These are phyloP conservation scores for Leptarthrus brevirostris DNA, from an alignment of 2,888 invertebrate genomes.

Conservation along the genomic window DNA sequence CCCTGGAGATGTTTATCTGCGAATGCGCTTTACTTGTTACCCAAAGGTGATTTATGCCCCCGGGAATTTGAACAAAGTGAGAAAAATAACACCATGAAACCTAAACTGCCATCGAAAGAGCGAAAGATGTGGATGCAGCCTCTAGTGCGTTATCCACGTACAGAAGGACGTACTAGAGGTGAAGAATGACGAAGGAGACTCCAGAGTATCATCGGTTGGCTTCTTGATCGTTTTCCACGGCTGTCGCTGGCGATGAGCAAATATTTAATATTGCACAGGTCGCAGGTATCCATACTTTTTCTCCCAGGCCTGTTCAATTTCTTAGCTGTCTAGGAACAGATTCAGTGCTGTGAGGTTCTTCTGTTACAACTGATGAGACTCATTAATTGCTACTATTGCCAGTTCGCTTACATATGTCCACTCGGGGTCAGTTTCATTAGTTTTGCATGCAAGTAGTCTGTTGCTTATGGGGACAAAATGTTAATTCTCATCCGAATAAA, in stretches of 20 bases:
- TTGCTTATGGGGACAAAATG: conserved; percentile 32
- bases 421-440: conserved; percentile 42
- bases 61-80: conserved; percentile 50
- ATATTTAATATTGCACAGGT: conserved; percentile 47
- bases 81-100: conserved; percentile 47
- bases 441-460: conserved; percentile 22
- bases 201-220: not conserved
- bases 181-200: conserved; percentile 38
- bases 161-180: conserved; percentile 7
- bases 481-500: conserved; percentile 16
- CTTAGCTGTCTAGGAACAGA: conserved; percentile 47
- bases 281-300: conserved; percentile 4
- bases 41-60: conserved; percentile 51
- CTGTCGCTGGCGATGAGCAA: conserved; percentile 46
- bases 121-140: conserved; percentile 6
- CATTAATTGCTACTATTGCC: conserved; percentile 49
- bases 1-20: conserved; percentile 49
- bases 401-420: conserved; percentile 40
- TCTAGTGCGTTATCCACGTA: conserved; percentile 16
- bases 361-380: conserved; percentile 50
- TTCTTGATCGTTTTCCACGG: conserved; percentile 27
- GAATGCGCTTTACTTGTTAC: conserved; percentile 52
- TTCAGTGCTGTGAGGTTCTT: conserved; percentile 42
- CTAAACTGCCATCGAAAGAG: conserved; percentile 28
- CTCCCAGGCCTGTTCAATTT: conserved; percentile 41